phyloP scores from a whole-genome alignment of 2,797 vertebrate species.

The Aselliscus stoliczkanus region DNA sequence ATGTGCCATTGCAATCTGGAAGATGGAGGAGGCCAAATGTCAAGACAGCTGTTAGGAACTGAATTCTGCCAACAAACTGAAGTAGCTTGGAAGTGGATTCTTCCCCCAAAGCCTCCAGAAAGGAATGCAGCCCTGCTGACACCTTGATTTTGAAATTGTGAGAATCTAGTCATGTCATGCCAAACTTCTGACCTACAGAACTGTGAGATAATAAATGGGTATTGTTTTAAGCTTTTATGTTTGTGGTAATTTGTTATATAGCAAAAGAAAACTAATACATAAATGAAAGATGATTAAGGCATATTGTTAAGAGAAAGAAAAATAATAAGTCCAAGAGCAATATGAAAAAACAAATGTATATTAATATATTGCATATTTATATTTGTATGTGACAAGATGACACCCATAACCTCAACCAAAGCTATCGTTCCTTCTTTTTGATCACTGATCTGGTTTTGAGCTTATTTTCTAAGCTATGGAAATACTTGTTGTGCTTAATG shows the following conservation, averaged over 20 bases:
- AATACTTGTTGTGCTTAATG: neutral
- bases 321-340: neutral
- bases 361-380: neutral
- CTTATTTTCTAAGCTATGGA: neutral
- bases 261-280: neutral
- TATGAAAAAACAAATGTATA: neutral
- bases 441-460: neutral
- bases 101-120: neutral
- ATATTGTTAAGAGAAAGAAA: neutral
- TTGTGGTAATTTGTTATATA: neutral
- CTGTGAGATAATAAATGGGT: neutral
- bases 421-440: neutral
- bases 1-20: neutral
- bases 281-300: neutral
- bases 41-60: neutral
- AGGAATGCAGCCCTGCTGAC: neutral
- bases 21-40: neutral
- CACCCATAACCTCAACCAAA: neutral
- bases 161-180: too few species aligned
- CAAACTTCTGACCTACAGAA: neutral
- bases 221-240: neutral
- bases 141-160: neutral
- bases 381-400: neutral
- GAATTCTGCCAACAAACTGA: neutral
- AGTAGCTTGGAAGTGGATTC: neutral